phyloP scores from a whole-genome alignment of 2,888 invertebrate species.

The Apantesis nais region DNA sequence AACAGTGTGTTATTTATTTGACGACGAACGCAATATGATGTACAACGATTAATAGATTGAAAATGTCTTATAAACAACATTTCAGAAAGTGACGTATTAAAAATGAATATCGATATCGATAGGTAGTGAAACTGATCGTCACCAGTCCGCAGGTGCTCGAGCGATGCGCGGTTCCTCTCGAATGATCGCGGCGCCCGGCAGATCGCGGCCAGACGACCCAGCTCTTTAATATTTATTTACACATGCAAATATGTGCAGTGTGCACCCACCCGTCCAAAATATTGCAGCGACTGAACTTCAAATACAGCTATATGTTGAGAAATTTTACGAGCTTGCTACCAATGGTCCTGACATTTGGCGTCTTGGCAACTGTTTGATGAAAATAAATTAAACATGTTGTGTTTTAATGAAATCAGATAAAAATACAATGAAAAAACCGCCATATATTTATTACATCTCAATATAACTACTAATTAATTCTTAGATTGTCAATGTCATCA shows the following conservation, averaged over 20 bases:
- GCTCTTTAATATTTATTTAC: conserved; percentile 76
- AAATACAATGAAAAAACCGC: neutral
- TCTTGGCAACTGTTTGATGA: conserved; percentile 3
- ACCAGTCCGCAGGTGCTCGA: conserved; percentile 65
- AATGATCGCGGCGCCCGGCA: conserved; percentile 48
- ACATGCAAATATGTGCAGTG: conserved; percentile 66
- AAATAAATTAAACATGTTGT: conserved; percentile 15
- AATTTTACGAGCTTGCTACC: conserved; percentile 27
- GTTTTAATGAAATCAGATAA: conserved; percentile 3
- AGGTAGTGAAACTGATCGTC: conserved; percentile 32
- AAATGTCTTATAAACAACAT: neutral
- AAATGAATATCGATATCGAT: conserved; percentile 54
- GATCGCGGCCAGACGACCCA: conserved; percentile 54
- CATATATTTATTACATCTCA: neutral
- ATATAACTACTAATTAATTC: too few relatives aligned
- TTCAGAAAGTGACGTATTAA: neutral
- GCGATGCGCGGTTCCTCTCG: conserved; percentile 58
- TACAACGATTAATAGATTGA: too few relatives aligned
- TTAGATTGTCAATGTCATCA: too few relatives aligned
- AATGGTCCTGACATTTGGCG: conserved; percentile 21
- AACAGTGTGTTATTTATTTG: neutral
- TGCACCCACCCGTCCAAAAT: conserved; percentile 44
- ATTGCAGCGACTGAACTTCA: conserved; percentile 21
- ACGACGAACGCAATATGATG: neutral
- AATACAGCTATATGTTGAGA: conserved; percentile 21